These are phyloP conservation scores for Pterocles gutturalis DNA, from an alignment of 2,113 vertebrate species.

Conservation along the genomic window DNA sequence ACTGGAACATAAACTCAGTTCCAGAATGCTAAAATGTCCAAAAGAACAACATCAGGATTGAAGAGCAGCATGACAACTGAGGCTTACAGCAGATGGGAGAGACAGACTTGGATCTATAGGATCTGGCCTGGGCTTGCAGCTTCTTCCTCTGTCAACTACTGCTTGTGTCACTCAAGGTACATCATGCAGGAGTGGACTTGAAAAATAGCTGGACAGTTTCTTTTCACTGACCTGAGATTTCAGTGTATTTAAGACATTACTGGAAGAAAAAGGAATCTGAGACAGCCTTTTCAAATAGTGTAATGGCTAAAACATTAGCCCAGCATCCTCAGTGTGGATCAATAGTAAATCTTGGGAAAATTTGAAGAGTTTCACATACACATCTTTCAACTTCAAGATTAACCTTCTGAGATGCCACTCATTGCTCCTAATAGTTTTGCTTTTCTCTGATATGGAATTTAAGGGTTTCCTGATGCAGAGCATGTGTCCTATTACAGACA, in stretches of 20 bases:
- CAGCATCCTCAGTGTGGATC: rapidly evolving
- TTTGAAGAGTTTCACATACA: background rate
- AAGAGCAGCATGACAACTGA: background rate
- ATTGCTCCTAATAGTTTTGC: background rate
- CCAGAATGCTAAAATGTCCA: background rate
- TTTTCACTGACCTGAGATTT: background rate
- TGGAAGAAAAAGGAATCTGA: background rate
- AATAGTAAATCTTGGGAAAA: background rate
- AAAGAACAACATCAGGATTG: background rate
- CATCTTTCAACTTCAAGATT: background rate
- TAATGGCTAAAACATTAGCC: background rate
- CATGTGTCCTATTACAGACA: background rate
- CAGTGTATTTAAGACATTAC: background rate
- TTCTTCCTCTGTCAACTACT: background rate
- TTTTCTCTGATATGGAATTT: background rate
- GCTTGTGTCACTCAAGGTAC: background rate
- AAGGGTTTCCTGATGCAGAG: background rate
- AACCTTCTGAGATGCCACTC: rapidly evolving
- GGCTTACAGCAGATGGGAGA: background rate
- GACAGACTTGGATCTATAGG: background rate
- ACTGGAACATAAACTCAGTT: background rate
- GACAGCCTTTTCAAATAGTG: background rate
- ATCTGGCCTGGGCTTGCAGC: background rate
- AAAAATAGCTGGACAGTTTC: background rate
- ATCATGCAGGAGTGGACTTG: background rate